phyloP scores from a whole-genome alignment of 2,888 invertebrate species.

The Lepas anatifera region DNA sequence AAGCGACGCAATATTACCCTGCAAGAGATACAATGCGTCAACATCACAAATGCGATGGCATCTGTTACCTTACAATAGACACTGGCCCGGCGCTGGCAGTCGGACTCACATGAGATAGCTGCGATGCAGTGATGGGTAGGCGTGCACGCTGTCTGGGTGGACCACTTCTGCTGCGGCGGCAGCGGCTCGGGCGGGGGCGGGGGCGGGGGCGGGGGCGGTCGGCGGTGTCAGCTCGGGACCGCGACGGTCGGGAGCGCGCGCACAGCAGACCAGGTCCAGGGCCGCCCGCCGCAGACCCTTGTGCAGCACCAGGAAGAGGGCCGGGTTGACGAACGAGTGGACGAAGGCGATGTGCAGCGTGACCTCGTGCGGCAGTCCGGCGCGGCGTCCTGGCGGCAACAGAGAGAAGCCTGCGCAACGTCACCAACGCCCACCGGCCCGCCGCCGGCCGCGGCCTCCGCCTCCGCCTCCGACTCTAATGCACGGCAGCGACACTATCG shows the following conservation, averaged over 20 bases:
- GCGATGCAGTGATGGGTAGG: background rate
- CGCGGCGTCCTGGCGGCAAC: background rate
- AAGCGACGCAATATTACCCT: no score
- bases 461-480: no score
- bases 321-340: conserved; percentile 72
- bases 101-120: background rate
- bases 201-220: background rate
- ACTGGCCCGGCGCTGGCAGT: background rate
- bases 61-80: no score
- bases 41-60: no score
- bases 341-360: conserved; percentile 76
- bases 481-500: no score
- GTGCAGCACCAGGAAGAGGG: conserved; percentile 63
- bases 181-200: background rate
- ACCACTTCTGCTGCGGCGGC: background rate
- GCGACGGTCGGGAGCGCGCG: no score
- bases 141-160: background rate
- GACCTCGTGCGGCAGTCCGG: conserved; percentile 59
- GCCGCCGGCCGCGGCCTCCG: no score
- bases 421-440: conserved; percentile 21
- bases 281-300: conserved; percentile 58
- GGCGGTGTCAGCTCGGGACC: no score
- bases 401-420: conserved; percentile 50
- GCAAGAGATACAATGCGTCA: no score
- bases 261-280: conserved; percentile 60